Evolutionary conservation across 37 sponge, comb jelly and placozoan species (phyloP), one percentile per base, ranked within the genome.

Genomic region (Halisarca cf. caerulea): DNA sequence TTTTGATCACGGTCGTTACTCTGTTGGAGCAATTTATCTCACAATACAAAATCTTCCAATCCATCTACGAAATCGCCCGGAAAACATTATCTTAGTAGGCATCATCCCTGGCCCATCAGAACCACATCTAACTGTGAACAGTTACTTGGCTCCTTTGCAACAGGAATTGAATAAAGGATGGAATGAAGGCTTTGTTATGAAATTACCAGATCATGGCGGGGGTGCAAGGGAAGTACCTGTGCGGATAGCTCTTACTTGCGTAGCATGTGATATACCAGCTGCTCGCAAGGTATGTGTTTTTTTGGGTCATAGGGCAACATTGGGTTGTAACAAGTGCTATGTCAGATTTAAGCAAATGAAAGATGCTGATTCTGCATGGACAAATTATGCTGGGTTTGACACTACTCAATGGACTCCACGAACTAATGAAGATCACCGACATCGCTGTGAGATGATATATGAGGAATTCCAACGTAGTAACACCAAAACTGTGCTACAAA

Each of bases 191-290:
- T 34, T 71, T 39, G 5, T 7, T 33, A 32, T 71, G 30, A 35
- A 35, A 30, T 58, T 15, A 20, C 28, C 59, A 3, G 5, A 2
- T 6, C 14, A 4, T 24, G 42, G 73, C 51, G 33, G 38, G n/a
- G 27, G 36, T 2, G 30, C 58, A n/a, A n/a, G n/a, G 43, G 5
- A 41, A 21, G 82, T 89, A 28, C 80, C 27, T 30, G 58, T 84
- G 33, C 55, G 85, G 9, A 45, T 79, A 5, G 60, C 78, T 18
- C 36, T 90, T 14, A 54, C 84, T 21, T 83, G 86, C 54, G 53
- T 86, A 55, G 66, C 70, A 59, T 86, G 87, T 84, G 91, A 90
- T 37, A 86, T 90, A 20, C 87, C 91, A 44, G 91, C 91, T 28
- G 54, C 82, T 37, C 75, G 91, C 32, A 90, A 90, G 58, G 61